A percentile compares a stretch with the other conserved stretches of the same genome.
phyloP scores from a whole-genome alignment of 2,113 vertebrate genomes.

The Plotosus lineatus region DNA sequence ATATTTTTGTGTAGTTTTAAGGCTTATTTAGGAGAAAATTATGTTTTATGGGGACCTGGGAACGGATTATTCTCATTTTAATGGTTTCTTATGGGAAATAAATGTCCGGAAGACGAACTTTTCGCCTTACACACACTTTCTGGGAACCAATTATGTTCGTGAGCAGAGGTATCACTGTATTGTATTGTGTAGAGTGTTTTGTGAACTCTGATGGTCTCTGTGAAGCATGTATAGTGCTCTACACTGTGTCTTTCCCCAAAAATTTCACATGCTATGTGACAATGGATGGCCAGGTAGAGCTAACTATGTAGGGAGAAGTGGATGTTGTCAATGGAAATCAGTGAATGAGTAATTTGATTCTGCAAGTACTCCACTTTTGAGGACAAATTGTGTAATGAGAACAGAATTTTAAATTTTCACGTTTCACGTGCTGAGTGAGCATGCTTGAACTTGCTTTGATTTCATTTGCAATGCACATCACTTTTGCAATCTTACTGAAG shows the following conservation, averaged over 20 bases:
- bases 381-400: conserved; percentile 45
- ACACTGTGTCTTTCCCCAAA: background rate
- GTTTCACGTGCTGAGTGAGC: conserved; percentile 33
- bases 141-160: too few relatives aligned
- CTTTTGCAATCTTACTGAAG: conserved; percentile 41
- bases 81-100: too few relatives aligned
- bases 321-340: conserved; percentile 39
- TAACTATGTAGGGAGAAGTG: background rate
- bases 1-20: too few relatives aligned
- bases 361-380: conserved; percentile 22
- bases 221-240: background rate
- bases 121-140: too few relatives aligned
- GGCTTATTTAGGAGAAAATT: too few relatives aligned
- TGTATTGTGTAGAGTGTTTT: conserved; percentile 9
- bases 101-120: too few relatives aligned
- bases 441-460: conserved; percentile 48
- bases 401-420: conserved; percentile 37
- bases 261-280: background rate
- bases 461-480: conserved; percentile 45
- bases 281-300: background rate
- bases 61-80: too few relatives aligned
- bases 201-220: background rate
- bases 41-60: too few relatives aligned
- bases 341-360: conserved; percentile 11
- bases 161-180: too few relatives aligned